These are phyloP conservation scores for Esox masquinongy DNA, from an alignment of 2,797 vertebrate genomes.

Conservation along the genomic window DNA sequence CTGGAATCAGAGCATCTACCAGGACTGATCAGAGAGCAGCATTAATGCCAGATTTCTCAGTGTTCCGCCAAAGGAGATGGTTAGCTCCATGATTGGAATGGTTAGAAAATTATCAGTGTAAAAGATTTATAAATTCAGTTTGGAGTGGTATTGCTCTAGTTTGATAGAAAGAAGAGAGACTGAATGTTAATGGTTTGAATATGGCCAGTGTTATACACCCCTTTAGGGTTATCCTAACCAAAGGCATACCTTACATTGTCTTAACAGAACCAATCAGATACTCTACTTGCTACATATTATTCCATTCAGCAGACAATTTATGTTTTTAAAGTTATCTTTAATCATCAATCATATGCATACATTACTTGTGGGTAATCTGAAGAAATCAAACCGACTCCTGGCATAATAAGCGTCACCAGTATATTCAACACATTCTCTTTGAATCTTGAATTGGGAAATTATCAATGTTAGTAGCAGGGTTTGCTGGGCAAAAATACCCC, in stretches of 20 bases:
- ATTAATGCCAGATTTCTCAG: neutral
- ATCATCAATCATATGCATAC: too few relatives aligned
- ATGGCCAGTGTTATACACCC: neutral
- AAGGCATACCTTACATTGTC: neutral
- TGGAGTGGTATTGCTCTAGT: neutral
- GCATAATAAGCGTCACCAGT: too few relatives aligned
- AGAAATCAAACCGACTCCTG: too few relatives aligned
- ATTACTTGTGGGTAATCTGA: too few relatives aligned
- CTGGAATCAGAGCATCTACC: neutral
- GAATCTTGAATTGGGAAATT: too few relatives aligned
- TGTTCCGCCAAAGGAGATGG: neutral
- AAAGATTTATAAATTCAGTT: neutral
- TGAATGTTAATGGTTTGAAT: neutral
- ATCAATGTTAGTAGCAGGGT: too few relatives aligned
- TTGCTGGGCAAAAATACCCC: too few relatives aligned
- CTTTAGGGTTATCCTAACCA: neutral
- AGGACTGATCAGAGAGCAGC: neutral
- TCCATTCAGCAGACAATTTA: neutral
- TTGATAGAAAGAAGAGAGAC: neutral
- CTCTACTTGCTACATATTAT: neutral
- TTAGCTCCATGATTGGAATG: neutral
- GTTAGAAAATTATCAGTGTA: neutral
- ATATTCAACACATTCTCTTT: too few relatives aligned
- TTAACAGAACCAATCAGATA: neutral
- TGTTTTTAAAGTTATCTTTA: too few relatives aligned